Percentiles rank a stretch among this genome's conserved stretches.
These are phyloP conservation scores for Arge pagana DNA, from an alignment of 2,888 invertebrate species.

Conservation along the genomic window DNA sequence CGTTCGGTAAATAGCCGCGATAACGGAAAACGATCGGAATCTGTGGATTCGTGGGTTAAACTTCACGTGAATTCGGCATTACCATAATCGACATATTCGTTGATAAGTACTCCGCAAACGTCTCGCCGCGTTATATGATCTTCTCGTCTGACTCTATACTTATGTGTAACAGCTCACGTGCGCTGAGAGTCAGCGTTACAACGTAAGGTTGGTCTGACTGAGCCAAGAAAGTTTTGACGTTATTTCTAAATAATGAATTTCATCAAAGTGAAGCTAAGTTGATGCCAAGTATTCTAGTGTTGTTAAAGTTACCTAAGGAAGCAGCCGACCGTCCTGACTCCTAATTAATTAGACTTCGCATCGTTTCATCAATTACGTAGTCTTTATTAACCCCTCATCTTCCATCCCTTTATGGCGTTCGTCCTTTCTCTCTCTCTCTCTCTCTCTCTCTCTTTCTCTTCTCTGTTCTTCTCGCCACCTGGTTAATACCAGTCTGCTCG, in stretches of 20 bases:
- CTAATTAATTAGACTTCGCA: conserved; percentile 20
- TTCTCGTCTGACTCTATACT: no score
- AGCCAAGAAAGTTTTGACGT: conserved; percentile 18
- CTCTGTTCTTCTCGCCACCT: background rate
- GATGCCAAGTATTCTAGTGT: conserved; percentile 18
- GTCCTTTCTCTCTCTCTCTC: no score
- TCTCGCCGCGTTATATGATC: no score
- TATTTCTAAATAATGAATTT: conserved; percentile 21
- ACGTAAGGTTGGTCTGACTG: conserved; percentile 5
- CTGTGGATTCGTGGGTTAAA: no score
- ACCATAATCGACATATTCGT: background rate
- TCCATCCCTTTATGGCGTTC: no score
- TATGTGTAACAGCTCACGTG: no score
- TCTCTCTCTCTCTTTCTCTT: background rate
- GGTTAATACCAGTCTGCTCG: no score
- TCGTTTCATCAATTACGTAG: conserved; percentile 21
- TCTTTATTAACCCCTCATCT: conserved; percentile 10
- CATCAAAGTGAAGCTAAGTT: conserved; percentile 19
- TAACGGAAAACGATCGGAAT: no score
- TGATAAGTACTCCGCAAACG: background rate
- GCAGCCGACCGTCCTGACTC: conserved; percentile 9
- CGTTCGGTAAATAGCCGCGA: no score
- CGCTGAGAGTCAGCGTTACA: background rate
- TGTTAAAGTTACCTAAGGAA: conserved; percentile 14
- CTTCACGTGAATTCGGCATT: no score